Conservation (phyloP, 2,113 vertebrate species). For the Tragulus kanchil region DNA sequence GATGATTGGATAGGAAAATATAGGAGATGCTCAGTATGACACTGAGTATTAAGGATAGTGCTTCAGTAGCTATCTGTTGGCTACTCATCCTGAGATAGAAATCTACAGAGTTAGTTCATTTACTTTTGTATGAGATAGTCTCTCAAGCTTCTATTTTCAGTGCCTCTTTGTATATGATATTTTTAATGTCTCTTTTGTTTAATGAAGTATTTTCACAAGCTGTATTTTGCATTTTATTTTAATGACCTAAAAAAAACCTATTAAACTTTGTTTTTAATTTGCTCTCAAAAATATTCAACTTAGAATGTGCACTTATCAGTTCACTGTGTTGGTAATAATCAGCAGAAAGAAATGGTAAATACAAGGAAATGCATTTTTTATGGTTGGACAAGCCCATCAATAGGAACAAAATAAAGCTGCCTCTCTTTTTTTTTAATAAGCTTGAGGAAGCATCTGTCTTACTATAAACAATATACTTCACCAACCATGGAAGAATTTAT, state of each 20-base stretch:
- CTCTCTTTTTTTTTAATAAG: slow-evolving; percentile 77
- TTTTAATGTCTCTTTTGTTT: slow-evolving; percentile 73
- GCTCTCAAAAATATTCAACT: slow-evolving; percentile 83
- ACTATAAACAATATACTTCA: slow-evolving; percentile 77
- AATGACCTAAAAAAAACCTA: slow-evolving; percentile 67
- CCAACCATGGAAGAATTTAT: slow-evolving; percentile 78
- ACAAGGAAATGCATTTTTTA: slow-evolving; percentile 84
- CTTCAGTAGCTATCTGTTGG: not conserved
- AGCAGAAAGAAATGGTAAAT: slow-evolving; percentile 83
- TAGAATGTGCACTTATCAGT: slow-evolving; percentile 86
- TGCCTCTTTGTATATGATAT: slow-evolving; percentile 51
- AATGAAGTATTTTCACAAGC: slow-evolving; percentile 80
- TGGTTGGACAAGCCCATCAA: slow-evolving; percentile 84
- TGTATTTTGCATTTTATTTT: slow-evolving; percentile 82
- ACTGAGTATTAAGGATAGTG: not conserved
- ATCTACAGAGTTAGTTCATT: slow-evolving; percentile 48
- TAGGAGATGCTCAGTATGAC: not conserved
- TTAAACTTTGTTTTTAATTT: slow-evolving; percentile 78
- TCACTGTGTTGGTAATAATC: slow-evolving; percentile 85
- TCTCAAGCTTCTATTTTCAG: slow-evolving; percentile 69
- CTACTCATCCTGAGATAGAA: not conserved
- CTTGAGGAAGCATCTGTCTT: slow-evolving; percentile 82
- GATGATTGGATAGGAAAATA: not conserved
- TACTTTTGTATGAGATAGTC: slow-evolving; percentile 29
- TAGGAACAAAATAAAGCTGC: slow-evolving; percentile 76